phyloP scores from a whole-genome alignment of 2,888 invertebrate species.

The Campoletis raptor region DNA sequence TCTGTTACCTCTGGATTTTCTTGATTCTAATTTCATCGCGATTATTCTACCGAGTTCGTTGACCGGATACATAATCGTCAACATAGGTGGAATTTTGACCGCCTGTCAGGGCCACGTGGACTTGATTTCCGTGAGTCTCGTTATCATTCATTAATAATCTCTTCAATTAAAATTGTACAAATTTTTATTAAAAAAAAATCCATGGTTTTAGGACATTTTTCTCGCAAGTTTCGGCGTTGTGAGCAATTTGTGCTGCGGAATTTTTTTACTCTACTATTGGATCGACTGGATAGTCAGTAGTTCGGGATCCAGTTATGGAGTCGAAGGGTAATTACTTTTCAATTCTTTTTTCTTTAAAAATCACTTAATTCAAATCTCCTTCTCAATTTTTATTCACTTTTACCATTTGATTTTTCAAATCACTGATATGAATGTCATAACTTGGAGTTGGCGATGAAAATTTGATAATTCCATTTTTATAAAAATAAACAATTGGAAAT shows the following conservation, averaged over 20 bases:
- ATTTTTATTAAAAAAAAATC: neutral
- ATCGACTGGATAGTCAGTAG: slow-evolving; percentile 65
- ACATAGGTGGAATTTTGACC: slow-evolving; percentile 71
- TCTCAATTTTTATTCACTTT: too few species aligned
- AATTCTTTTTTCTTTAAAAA: neutral
- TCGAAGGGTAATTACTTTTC: slow-evolving; percentile 65
- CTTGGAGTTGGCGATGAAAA: too few species aligned
- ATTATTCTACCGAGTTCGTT: slow-evolving; percentile 75
- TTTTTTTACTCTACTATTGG: slow-evolving; percentile 73
- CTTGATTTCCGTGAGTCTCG: slow-evolving; percentile 56
- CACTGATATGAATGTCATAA: too few species aligned
- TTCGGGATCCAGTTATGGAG: slow-evolving; percentile 17
- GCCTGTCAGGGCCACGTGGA: slow-evolving; percentile 64
- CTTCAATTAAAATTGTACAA: neutral
- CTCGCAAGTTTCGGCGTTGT: slow-evolving; percentile 68
- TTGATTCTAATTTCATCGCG: slow-evolving; percentile 69
- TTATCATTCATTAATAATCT: neutral
- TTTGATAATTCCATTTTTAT: too few species aligned
- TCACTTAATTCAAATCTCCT: neutral
- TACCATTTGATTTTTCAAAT: too few species aligned
- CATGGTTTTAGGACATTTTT: slow-evolving; percentile 42
- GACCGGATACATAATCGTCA: slow-evolving; percentile 76
- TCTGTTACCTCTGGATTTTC: slow-evolving; percentile 67
- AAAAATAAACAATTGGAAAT: too few species aligned
- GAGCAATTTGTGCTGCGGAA: slow-evolving; percentile 70